These are phyloP conservation scores for Chrysaora quinquecirrha DNA, from an alignment of 30 jellyfish, hydroid and myxozoan species.

Conservation along the genomic window DNA sequence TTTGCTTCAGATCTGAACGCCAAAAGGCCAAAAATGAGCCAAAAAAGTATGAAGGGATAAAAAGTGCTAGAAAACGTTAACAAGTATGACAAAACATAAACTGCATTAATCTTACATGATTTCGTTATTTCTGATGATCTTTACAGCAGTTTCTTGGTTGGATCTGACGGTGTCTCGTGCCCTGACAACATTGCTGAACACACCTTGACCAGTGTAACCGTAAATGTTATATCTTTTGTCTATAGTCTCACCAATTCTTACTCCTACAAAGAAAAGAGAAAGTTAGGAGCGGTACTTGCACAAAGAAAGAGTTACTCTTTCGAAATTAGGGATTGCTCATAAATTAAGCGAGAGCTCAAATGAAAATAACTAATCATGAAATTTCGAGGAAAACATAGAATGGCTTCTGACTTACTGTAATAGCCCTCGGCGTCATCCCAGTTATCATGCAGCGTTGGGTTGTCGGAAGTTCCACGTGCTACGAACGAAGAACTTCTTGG, in stretches of 20 bases:
- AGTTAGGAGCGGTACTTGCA: neutral
- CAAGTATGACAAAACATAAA: too few relatives aligned
- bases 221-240: conserved; percentile 85
- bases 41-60: too few relatives aligned
- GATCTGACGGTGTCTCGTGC: conserved; percentile 91
- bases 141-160: conserved; percentile 93
- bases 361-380: too few relatives aligned
- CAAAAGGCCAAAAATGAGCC: too few relatives aligned
- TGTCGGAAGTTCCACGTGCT: conserved; percentile 47
- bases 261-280: conserved; percentile 45
- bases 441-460: conserved; percentile 84
- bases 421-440: conserved; percentile 99
- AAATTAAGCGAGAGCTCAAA: too few relatives aligned
- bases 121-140: conserved; percentile 93
- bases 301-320: neutral
- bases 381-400: too few relatives aligned
- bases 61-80: too few relatives aligned
- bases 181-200: conserved; percentile 96
- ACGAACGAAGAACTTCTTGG: conserved; percentile 54
- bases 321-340: too few relatives aligned
- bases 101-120: conserved; percentile 95
- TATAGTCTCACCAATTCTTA: conserved; percentile 86
- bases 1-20: too few relatives aligned
- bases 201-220: conserved; percentile 99
- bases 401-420: conserved; percentile 89